phyloP scores from a whole-genome alignment of 2,797 vertebrate genomes.

The Bovichtus variegatus region DNA sequence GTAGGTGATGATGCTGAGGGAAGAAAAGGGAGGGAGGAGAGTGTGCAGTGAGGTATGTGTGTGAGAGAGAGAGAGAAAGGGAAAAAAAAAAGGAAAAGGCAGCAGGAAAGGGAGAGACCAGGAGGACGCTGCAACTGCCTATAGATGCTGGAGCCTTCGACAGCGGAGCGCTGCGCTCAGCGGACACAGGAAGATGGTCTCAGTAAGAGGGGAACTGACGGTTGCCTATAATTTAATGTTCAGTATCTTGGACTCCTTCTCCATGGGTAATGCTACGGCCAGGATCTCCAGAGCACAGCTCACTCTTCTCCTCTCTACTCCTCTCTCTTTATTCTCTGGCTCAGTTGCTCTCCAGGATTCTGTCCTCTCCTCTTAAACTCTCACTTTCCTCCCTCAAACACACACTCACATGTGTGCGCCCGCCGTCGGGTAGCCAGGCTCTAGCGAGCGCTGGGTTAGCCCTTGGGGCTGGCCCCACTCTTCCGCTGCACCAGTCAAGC shows the following conservation, averaged over 20 bases:
- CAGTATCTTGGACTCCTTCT: slow-evolving; percentile 91
- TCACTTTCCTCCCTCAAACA: slow-evolving; percentile 47
- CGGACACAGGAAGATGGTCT: slow-evolving; percentile 87
- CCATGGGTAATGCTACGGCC: slow-evolving; percentile 90
- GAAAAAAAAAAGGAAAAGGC: slow-evolving; percentile 78
- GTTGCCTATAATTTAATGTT: slow-evolving; percentile 93
- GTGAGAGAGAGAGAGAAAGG: slow-evolving; percentile 22
- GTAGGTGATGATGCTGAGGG: slow-evolving; percentile 71
- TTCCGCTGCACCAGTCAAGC: slow-evolving; percentile 88
- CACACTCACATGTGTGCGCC: slow-evolving; percentile 13
- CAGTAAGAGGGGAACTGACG: slow-evolving; percentile 93
- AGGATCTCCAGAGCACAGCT: slow-evolving; percentile 87
- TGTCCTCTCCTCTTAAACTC: slow-evolving; percentile 59
- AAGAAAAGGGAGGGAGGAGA: slow-evolving; percentile 70
- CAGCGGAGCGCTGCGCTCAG: slow-evolving; percentile 79
- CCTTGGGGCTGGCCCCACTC: slow-evolving; percentile 82
- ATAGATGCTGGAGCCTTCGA: slow-evolving; percentile 86
- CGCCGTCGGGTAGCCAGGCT: slow-evolving; percentile 64
- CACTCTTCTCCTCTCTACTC: slow-evolving; percentile 73
- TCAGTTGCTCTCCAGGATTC: slow-evolving; percentile 71
- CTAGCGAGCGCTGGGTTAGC: slow-evolving; percentile 82
- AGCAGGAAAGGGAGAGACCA: slow-evolving; percentile 75
- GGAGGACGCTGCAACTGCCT: slow-evolving; percentile 80
- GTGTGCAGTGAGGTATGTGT: slow-evolving; percentile 66
- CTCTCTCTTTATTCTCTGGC: slow-evolving; percentile 53